Percentiles rank a stretch among this genome's conserved stretches.
These are phyloP conservation scores for Protosalanx chinensis DNA, from an alignment of 2,797 vertebrate species.

Conservation along the genomic window DNA sequence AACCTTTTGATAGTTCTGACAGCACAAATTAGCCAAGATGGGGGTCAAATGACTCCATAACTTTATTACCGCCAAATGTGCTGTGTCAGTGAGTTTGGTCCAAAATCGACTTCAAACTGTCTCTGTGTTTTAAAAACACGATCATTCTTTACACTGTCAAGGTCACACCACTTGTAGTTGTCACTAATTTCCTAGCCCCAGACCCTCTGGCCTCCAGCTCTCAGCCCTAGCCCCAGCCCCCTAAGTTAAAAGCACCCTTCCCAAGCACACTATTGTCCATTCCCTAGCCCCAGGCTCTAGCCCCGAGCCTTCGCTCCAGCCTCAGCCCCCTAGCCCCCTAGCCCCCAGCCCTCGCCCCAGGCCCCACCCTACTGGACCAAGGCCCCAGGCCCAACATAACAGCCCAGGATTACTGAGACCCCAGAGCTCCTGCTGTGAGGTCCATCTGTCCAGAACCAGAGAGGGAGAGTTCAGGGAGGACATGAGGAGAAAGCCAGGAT, in stretches of 20 bases:
- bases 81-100: too few species aligned
- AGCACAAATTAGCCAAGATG: neutral
- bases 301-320: too few species aligned
- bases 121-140: neutral
- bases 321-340: too few species aligned
- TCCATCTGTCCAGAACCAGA: conserved; percentile 28
- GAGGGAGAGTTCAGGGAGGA: neutral
- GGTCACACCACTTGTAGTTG: too few species aligned
- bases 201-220: too few species aligned
- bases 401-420: conserved; percentile 14
- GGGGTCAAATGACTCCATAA: neutral
- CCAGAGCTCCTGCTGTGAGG: conserved; percentile 22
- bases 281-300: neutral
- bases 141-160: neutral
- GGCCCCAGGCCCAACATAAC: neutral
- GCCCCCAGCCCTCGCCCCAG: too few species aligned
- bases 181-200: too few species aligned
- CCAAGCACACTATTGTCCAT: too few species aligned
- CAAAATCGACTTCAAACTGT: too few species aligned
- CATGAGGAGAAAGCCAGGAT: neutral
- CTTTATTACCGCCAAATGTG: too few species aligned
- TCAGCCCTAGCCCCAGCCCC: too few species aligned
- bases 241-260: too few species aligned
- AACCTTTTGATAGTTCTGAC: neutral
- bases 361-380: neutral